These are phyloP conservation scores for Trogon surrucura DNA, from an alignment of 2,113 vertebrate species.

Conservation along the genomic window DNA sequence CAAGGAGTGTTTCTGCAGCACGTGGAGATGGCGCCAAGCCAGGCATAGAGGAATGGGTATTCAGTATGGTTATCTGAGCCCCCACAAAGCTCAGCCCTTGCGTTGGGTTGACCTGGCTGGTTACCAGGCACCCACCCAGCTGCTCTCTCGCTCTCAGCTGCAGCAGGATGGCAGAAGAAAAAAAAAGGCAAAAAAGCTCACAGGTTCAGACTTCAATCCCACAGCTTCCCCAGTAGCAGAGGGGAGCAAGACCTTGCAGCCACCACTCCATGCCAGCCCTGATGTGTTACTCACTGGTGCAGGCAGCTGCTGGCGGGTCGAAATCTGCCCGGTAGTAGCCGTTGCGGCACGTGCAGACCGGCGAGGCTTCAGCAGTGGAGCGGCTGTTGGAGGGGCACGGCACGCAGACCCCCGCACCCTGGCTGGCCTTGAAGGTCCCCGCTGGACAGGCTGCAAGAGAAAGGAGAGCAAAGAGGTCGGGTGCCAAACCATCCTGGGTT, in stretches of 20 bases:
- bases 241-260: neutral
- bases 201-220: neutral
- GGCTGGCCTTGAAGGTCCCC: constrained; percentile 94
- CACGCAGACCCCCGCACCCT: constrained; percentile 86
- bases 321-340: constrained; percentile 93
- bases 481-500: rapidly evolving
- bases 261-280: neutral
- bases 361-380: constrained; percentile 88
- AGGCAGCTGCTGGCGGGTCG: constrained; percentile 88
- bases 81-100: neutral
- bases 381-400: constrained; percentile 95
- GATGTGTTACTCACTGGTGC: constrained; percentile 89
- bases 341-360: constrained; percentile 91
- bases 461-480: neutral
- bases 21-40: rapidly evolving
- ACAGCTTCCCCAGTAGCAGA: rapidly evolving
- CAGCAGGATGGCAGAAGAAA: rapidly evolving
- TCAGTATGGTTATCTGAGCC: neutral
- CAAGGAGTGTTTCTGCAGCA: neutral
- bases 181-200: rapidly evolving
- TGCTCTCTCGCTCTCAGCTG: rapidly evolving
- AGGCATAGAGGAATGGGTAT: rapidly evolving
- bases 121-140: neutral
- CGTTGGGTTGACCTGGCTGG: neutral
- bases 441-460: constrained; percentile 88